Evolutionary conservation across 2,113 vertebrate species (phyloP).

Genomic region (Sylvietta virens): DNA sequence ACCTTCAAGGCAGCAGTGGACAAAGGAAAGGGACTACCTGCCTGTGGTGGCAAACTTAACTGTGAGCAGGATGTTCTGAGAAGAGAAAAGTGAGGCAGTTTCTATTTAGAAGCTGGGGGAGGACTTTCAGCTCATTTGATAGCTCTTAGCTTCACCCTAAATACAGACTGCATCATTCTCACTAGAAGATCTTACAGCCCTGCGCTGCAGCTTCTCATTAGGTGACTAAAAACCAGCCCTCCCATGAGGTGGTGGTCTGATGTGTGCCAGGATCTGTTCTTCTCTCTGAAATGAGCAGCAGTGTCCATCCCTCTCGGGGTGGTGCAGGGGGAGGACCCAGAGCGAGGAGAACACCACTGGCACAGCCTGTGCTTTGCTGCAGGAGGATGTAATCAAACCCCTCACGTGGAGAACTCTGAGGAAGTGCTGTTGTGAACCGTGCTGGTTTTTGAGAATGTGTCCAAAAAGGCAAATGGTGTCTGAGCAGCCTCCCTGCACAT

Average conservation of each 20-base stretch:
- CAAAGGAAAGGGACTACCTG: neutral
- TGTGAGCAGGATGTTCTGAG: neutral
- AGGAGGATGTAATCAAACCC: neutral
- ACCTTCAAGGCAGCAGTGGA: neutral
- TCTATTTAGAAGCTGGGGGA: neutral
- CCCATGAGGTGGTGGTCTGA: neutral
- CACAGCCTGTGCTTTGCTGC: neutral
- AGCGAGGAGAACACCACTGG: neutral
- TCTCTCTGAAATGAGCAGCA: neutral
- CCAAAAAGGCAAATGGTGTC: neutral
- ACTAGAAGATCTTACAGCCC: neutral
- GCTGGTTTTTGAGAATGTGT: neutral
- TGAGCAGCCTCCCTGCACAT: neutral
- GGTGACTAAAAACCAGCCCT: rapidly evolving
- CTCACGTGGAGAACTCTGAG: neutral
- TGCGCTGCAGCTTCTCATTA: neutral
- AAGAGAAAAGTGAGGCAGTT: neutral
- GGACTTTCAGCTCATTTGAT: neutral
- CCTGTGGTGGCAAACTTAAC: neutral
- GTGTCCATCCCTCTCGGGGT: neutral
- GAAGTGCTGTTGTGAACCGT: neutral
- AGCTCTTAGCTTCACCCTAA: neutral
- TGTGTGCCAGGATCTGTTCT: neutral
- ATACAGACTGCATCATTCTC: neutral
- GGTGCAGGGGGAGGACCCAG: too few species aligned